A percentile compares a stretch with the other conserved stretches of the same genome.
Conservation (phyloP, 92 coral and sea anemone genomes). For the Heliopora coerulea region DNA sequence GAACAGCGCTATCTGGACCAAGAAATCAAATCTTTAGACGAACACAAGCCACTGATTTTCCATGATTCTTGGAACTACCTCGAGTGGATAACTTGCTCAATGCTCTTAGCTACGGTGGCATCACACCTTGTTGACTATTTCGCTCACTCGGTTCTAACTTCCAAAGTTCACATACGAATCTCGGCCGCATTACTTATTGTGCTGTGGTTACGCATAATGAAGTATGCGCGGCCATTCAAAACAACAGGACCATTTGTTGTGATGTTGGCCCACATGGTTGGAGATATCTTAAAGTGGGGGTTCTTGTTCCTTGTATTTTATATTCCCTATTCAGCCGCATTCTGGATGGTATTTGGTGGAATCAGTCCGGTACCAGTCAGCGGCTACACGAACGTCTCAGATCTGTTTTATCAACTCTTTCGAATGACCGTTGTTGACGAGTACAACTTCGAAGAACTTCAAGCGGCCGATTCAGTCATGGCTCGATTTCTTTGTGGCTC, state of each 20-base stretch:
- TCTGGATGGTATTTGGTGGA: slow-evolving; percentile 93
- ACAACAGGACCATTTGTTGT: slow-evolving; percentile 94
- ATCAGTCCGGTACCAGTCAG: slow-evolving; percentile 53
- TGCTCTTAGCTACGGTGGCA: slow-evolving; percentile 67
- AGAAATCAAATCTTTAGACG: slow-evolving; percentile 75
- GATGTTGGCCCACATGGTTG: slow-evolving; percentile 82
- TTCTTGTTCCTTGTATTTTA: slow-evolving; percentile 80
- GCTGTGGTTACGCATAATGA: slow-evolving; percentile 85
- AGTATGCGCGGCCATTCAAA: slow-evolving; percentile 89
- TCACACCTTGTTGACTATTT: slow-evolving; percentile 68
- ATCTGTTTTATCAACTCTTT: slow-evolving; percentile 85
- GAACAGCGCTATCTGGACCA: slow-evolving; percentile 89
- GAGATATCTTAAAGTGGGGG: slow-evolving; percentile 78
- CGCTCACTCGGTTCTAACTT: slow-evolving; percentile 46
- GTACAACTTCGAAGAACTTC: slow-evolving; percentile 79
- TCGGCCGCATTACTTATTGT: slow-evolving; percentile 79
- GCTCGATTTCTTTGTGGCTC: slow-evolving; percentile 93
- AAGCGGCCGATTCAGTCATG: slow-evolving; percentile 79
- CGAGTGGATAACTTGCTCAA: slow-evolving; percentile 85
- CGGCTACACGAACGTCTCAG: slow-evolving; percentile 76
- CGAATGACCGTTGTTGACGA: slow-evolving; percentile 98
- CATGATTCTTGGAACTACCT: slow-evolving; percentile 91
- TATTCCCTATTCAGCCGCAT: slow-evolving; percentile 96
- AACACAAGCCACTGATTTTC: slow-evolving; percentile 70
- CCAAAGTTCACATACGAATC: slow-evolving; percentile 62